A percentile compares a stretch with the other conserved stretches of the same genome.
Evolutionary conservation across 2,113 vertebrate species (phyloP).

Genomic region (Scomber japonicus): DNA sequence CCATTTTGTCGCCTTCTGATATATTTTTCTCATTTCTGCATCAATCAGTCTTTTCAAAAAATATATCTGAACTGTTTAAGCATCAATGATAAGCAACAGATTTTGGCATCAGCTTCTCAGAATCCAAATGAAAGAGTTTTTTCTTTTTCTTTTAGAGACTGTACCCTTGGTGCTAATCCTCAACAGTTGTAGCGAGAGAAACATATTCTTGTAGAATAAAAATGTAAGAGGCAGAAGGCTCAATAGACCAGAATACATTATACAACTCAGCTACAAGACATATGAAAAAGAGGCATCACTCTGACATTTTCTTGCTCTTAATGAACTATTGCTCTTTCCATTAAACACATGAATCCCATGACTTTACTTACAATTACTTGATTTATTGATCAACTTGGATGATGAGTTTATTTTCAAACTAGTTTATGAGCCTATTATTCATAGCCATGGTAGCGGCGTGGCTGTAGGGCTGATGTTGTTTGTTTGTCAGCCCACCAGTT

Average conservation of each 20-base stretch:
- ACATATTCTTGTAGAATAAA: not conserved
- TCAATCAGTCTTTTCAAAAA: conserved; percentile 8
- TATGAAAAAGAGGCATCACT: conserved; percentile 10
- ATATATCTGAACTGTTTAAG: not conserved
- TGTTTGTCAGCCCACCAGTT: no score
- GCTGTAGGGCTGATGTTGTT: no score
- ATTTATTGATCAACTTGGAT: no score
- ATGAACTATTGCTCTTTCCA: no score
- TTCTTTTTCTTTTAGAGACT: not conserved
- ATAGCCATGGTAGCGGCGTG: no score
- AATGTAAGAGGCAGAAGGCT: conserved; percentile 1
- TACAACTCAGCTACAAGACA: conserved; percentile 3
- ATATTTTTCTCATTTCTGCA: conserved; percentile 11
- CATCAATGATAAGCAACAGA: not conserved
- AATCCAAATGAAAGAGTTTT: not conserved
- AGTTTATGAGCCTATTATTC: no score
- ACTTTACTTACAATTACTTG: not conserved
- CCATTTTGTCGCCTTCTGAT: not conserved
- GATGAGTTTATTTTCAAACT: no score
- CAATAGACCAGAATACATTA: conserved; percentile 25
- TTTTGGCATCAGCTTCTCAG: not conserved
- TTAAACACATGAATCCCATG: not conserved
- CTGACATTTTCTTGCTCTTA: not conserved
- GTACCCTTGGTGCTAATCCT: conserved; percentile 6
- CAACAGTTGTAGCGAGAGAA: not conserved